Percentiles rank a stretch among this genome's conserved stretches.
Conservation (phyloP, 2,113 vertebrate genomes). For the Murina feae region DNA sequence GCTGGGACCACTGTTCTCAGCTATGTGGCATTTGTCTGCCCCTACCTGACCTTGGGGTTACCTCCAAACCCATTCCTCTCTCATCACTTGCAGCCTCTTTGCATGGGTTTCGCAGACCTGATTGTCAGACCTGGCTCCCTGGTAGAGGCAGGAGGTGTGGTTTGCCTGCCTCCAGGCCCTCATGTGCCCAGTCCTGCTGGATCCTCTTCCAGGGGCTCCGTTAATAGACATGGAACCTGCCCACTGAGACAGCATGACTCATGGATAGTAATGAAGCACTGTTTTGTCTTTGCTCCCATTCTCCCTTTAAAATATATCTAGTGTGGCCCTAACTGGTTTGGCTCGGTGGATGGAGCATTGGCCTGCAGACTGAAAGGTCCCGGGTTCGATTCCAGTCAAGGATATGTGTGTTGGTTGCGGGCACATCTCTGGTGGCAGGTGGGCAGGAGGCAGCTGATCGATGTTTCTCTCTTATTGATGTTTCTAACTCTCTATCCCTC, state of each 20-base stretch:
- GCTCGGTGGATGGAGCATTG: too few relatives aligned
- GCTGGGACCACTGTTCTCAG: not conserved
- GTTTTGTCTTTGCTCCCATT: conserved; percentile 26
- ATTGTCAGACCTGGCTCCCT: too few relatives aligned
- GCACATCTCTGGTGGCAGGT: too few relatives aligned
- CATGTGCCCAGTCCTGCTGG: not conserved
- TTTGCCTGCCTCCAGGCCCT: not conserved
- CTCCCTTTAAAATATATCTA: conserved; percentile 43
- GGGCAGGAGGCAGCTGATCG: too few relatives aligned
- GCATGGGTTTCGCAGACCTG: not conserved
- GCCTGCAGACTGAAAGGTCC: too few relatives aligned
- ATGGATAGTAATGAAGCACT: not conserved
- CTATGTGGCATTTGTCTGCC: not conserved
- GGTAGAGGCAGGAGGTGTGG: rapidly evolving
- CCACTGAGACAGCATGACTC: not conserved
- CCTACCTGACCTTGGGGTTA: not conserved
- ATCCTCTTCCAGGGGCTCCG: not conserved
- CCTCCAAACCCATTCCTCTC: not conserved
- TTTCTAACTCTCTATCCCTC: too few relatives aligned
- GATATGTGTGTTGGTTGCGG: too few relatives aligned
- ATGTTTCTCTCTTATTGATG: too few relatives aligned
- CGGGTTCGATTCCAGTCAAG: too few relatives aligned
- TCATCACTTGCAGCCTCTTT: not conserved
- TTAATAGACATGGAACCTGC: not conserved
- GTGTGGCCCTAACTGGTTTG: too few relatives aligned